Base-by-base conservation (phyloP, 2,113 vertebrate genomes). In the Myiopsitta monachus region DNA sequence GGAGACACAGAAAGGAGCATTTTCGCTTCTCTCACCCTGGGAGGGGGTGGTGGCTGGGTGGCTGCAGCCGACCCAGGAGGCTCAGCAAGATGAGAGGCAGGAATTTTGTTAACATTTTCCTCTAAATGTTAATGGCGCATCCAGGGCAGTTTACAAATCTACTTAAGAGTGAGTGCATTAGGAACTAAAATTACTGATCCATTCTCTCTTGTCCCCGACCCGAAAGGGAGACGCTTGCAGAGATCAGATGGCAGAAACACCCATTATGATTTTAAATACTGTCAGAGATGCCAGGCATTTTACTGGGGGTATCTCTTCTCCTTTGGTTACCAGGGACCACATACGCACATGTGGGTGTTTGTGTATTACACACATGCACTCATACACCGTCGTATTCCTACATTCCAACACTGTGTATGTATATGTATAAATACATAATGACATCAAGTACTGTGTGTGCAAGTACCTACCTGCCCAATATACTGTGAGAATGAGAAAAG, bases 61-160 rank as follows among this genome's bases (percentile, higher is more conserved):
- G 52, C 95, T 97, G 83, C 95, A 87, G 88, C 92, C 93, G 46
- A 91, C 73, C 94, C 92, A 39, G 95, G 95, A 96, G 94, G 88
- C 92, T 87, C 75, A 77, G 87, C 73, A 67, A 97, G 97, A 97
- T 57, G 59, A 4, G 3, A 97, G 93, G 95, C 92, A 93, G 96
- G 97, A 95, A 97, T 98, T 97, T 97, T 95, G 96, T 97, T 98
- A 97, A 95, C 94, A 97, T 98, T 98, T 98, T 93, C 80, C 91
- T 97, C 80, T 94, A 98, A 97, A 98, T 98, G 97, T 97, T 98
- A 98, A 97, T 97, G 97, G 97, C 91, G 95, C 94, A 97, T 97
- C 91, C 91, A 97, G 93, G 94, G 88, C 96, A 95, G 97, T 98
- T 98, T 98, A 95, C 97, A 98, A 97, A 98, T 98, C 96, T 97